Evolutionary conservation across 2,797 vertebrate species (phyloP).

Genomic region (Toxotes lorentzi): DNA sequence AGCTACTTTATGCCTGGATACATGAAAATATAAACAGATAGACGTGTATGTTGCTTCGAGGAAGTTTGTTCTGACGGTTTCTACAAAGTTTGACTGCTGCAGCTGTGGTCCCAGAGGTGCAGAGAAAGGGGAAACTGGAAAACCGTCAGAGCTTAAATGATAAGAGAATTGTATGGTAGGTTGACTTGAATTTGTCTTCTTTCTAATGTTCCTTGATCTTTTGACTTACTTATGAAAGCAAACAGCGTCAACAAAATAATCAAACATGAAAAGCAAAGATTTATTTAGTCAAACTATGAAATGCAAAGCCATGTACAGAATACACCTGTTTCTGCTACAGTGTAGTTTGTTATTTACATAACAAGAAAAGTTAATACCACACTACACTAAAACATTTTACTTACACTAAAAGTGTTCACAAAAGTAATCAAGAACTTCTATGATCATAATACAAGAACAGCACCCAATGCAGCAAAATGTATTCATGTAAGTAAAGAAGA

Average conservation of each 20-base stretch:
- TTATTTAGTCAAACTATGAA: neutral
- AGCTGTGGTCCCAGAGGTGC: conserved; percentile 49
- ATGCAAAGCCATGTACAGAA: neutral
- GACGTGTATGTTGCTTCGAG: conserved; percentile 7
- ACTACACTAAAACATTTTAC: no score
- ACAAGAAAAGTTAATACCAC: no score
- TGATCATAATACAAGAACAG: no score
- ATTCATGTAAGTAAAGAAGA: no score
- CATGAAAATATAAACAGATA: neutral
- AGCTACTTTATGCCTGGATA: neutral
- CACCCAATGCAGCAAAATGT: no score
- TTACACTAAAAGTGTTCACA: no score
- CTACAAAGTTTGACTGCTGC: conserved; percentile 17
- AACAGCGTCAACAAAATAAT: neutral
- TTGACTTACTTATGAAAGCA: neutral
- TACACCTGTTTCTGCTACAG: neutral
- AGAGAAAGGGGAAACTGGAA: conserved; percentile 21
- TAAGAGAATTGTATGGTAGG: neutral
- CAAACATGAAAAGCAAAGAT: conserved; percentile 1
- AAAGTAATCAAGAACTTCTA: no score
- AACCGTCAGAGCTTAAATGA: conserved; percentile 18
- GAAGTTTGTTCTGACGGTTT: conserved; percentile 45
- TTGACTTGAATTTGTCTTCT: neutral
- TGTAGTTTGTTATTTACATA: no score
- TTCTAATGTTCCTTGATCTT: conserved; percentile 7